Conservation (phyloP, 2,113 vertebrate genomes). For the Ammospiza caudacuta region DNA sequence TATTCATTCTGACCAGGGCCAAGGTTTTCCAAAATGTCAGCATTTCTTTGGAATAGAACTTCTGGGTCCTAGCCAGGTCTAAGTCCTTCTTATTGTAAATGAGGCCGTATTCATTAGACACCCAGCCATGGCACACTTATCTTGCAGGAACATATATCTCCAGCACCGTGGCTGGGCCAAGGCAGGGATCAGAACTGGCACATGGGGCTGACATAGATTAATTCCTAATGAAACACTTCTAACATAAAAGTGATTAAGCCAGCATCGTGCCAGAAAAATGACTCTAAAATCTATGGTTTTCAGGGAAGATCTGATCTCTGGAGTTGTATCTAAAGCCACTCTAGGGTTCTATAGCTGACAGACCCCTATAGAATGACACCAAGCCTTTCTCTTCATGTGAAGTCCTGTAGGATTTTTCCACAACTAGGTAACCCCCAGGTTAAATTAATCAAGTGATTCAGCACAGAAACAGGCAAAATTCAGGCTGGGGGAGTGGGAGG, state of each 20-base stretch:
- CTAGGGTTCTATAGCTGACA: background rate
- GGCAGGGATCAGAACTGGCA: slow-evolving; percentile 23
- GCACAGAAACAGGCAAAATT: background rate
- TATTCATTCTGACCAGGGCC: background rate
- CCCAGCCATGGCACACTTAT: slow-evolving; percentile 43
- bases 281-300: slow-evolving; percentile 24
- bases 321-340: background rate
- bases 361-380: background rate
- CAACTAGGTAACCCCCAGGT: background rate
- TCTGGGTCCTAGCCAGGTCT: slow-evolving; percentile 8
- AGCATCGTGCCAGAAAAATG: slow-evolving; percentile 12
- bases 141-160: slow-evolving; percentile 13
- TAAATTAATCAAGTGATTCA: background rate
- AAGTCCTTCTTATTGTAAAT: slow-evolving; percentile 46
- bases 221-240: slow-evolving; percentile 44
- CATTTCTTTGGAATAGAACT: slow-evolving; percentile 45
- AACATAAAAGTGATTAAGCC: slow-evolving; percentile 18
- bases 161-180: background rate
- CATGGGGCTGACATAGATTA: slow-evolving; percentile 19
- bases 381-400: background rate
- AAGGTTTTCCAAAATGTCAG: slow-evolving; percentile 46
- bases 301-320: background rate
- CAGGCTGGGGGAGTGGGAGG: background rate
- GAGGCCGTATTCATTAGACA: slow-evolving; percentile 52
- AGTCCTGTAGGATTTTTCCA: background rate